Percentiles rank a stretch among this genome's conserved stretches.
These are phyloP conservation scores for Bombyx mandarina DNA, from an alignment of 1,140 invertebrate genomes.

Conservation along the genomic window DNA sequence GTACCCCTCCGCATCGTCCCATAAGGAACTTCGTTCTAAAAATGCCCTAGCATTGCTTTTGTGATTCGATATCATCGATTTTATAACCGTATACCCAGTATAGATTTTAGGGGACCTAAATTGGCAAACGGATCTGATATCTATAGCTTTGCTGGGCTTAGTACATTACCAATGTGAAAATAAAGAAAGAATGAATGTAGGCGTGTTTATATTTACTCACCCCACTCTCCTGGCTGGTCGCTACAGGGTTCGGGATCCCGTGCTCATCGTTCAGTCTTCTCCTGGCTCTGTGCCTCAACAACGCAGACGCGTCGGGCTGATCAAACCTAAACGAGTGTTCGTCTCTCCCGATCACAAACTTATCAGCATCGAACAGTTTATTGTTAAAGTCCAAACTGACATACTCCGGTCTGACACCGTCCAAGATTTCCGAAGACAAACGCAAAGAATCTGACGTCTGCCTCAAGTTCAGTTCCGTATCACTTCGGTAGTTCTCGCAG, in stretches of 20 bases:
- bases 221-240: constrained; percentile 60
- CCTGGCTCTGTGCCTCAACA: constrained; percentile 47
- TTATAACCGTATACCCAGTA: too few species aligned
- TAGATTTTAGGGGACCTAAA: too few species aligned
- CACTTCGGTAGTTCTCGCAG: constrained; percentile 51
- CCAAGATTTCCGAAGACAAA: constrained; percentile 48
- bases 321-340: constrained; percentile 58
- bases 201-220: constrained; percentile 29
- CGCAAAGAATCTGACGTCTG: constrained; percentile 50
- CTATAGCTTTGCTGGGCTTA: too few species aligned
- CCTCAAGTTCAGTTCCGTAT: constrained; percentile 39
- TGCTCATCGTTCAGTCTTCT: constrained; percentile 52
- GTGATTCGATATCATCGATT: too few species aligned
- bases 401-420: constrained; percentile 43
- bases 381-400: constrained; percentile 46
- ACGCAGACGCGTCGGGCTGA: constrained; percentile 53
- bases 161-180: too few species aligned
- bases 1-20: too few species aligned
- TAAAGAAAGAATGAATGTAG: too few species aligned
- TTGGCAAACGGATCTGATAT: too few species aligned
- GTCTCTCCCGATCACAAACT: constrained; percentile 34
- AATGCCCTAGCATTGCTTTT: too few species aligned
- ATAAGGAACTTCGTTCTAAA: too few species aligned
- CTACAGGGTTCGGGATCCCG: constrained; percentile 41
- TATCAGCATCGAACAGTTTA: constrained; percentile 6